These are phyloP conservation scores for Micronisus gabar DNA, from an alignment of 2,113 vertebrate genomes.

Conservation along the genomic window DNA sequence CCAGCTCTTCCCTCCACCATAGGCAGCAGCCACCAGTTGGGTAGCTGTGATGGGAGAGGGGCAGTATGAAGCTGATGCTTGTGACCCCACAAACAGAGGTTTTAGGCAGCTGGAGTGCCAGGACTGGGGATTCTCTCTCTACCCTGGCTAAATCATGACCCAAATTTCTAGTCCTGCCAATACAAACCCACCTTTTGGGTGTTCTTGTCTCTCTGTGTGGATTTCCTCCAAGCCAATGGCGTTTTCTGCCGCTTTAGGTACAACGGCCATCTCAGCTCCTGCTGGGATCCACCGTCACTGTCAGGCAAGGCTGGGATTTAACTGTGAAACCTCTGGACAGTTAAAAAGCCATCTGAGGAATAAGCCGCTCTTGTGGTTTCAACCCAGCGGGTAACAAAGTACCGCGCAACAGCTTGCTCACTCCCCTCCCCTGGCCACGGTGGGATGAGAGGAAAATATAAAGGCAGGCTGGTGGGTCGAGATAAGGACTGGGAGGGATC, in stretches of 20 bases:
- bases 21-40: background rate
- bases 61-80: background rate
- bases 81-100: background rate
- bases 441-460: too few species aligned
- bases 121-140: background rate
- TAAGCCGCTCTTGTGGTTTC: background rate
- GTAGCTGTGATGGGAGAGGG: background rate
- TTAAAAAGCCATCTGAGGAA: background rate
- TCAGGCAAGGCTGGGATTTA: background rate
- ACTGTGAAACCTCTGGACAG: background rate
- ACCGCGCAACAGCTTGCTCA: too few species aligned
- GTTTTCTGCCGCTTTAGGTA: slow-evolving; percentile 3
- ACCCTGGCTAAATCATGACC: background rate
- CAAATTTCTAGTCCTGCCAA: background rate
- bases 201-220: background rate
- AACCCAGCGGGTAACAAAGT: too few species aligned
- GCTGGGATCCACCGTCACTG: background rate
- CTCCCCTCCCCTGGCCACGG: too few species aligned
- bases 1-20: background rate
- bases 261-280: slow-evolving; percentile 44
- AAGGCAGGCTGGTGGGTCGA: too few species aligned
- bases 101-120: background rate
- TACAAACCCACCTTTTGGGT: slow-evolving; percentile 48
- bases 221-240: slow-evolving; percentile 54
- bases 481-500: too few species aligned